Conservation (phyloP, 2,888 invertebrate genomes). For the Petrophora chlorosata region DNA sequence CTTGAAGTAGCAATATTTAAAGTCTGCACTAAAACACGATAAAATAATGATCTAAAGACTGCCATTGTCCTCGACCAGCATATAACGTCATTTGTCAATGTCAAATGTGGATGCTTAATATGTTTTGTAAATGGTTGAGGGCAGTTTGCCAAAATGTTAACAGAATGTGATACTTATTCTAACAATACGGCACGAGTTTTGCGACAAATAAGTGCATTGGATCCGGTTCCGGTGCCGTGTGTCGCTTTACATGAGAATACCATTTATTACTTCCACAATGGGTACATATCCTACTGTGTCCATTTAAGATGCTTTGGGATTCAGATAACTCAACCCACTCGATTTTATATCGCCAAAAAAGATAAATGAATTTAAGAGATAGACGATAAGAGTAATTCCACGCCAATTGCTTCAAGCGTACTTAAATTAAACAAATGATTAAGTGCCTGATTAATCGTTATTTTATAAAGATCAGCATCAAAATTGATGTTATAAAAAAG, state of each 20-base stretch:
- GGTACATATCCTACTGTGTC: too few species aligned
- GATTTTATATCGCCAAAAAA: too few species aligned
- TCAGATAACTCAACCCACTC: too few species aligned
- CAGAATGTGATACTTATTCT: conserved; percentile 49
- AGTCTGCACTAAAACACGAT: conserved; percentile 4
- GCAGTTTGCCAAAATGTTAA: conserved; percentile 60
- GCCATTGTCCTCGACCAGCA: conserved; percentile 40
- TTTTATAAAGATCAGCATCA: conserved; percentile 39
- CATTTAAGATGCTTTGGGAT: too few species aligned
- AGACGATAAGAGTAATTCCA: conserved; percentile 3
- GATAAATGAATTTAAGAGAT: too few species aligned
- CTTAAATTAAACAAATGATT: conserved; percentile 18
- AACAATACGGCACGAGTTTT: conserved; percentile 40
- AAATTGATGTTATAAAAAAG: conserved; percentile 51
- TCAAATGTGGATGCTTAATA: conserved; percentile 55
- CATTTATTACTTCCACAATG: conserved; percentile 1
- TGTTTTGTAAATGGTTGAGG: conserved; percentile 54
- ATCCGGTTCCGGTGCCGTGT: conserved; percentile 10
- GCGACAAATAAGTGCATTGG: conserved; percentile 41
- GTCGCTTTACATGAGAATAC: neutral
- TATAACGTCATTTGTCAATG: conserved; percentile 58
- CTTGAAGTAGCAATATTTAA: conserved; percentile 4
- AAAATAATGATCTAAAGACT: conserved; percentile 8
- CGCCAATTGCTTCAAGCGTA: neutral
- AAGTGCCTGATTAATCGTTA: conserved; percentile 26